Evolutionary conservation across 2,113 vertebrate species (phyloP).

Genomic region (Rissa tridactyla): DNA sequence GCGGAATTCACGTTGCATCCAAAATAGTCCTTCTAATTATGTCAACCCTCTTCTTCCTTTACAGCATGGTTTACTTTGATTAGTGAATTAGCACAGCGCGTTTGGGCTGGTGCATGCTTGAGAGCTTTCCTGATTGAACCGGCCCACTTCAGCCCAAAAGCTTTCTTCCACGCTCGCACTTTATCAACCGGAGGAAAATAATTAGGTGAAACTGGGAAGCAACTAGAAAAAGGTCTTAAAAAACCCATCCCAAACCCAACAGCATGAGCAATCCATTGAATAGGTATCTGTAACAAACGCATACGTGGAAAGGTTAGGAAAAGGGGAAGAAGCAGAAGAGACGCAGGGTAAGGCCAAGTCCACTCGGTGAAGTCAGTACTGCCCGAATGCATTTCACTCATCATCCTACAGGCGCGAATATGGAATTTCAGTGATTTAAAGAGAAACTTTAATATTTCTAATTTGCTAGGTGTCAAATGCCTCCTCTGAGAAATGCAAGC

Average conservation of each 20-base stretch:
- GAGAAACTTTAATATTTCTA: not conserved
- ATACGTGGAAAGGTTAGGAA: not conserved
- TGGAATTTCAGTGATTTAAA: not conserved
- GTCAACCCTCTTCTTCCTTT: not conserved
- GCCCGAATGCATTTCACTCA: not conserved
- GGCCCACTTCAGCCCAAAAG: not conserved
- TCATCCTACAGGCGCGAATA: not conserved
- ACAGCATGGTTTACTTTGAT: not conserved
- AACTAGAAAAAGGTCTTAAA: not conserved
- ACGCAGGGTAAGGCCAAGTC: not conserved
- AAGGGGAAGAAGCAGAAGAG: not conserved
- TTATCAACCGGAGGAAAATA: not conserved
- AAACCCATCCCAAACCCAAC: not conserved
- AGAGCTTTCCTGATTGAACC: not conserved
- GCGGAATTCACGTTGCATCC: not conserved
- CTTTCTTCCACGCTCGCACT: not conserved
- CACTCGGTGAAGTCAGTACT: not conserved
- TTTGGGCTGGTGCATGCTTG: not conserved
- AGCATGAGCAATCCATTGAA: not conserved
- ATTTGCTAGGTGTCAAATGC: not conserved
- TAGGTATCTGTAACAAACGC: not conserved
- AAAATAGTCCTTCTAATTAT: conserved; percentile 11
- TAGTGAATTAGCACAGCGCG: not conserved
- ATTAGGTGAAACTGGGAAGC: not conserved
- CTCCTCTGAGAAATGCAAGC: not conserved